Conservation (phyloP, 1,140 invertebrate species). For the Drosophila murphyi region DNA sequence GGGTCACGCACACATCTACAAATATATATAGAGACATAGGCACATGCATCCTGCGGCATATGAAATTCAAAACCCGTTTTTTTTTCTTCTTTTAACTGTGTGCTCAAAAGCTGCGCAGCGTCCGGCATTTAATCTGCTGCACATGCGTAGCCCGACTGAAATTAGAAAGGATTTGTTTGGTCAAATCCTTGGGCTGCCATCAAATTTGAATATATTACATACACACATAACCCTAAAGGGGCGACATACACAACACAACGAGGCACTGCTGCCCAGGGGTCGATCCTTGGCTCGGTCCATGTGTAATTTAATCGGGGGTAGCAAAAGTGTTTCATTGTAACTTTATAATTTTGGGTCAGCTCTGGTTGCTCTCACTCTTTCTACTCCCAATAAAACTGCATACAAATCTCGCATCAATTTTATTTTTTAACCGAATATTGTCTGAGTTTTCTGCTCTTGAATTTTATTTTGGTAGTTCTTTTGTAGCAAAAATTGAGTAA, state of each 20-base stretch:
- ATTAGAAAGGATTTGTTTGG: conserved; percentile 79
- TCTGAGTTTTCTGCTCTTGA: background rate
- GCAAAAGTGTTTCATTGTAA: conserved; percentile 76
- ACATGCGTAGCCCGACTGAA: conserved; percentile 61
- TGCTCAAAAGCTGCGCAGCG: conserved; percentile 62
- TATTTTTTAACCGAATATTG: conserved; percentile 53
- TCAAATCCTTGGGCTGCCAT: conserved; percentile 65
- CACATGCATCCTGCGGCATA: conserved; percentile 53
- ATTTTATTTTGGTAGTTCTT: conserved; percentile 11
- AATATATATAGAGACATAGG: conserved; percentile 1
- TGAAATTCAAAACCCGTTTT: conserved; percentile 75
- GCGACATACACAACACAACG: conserved; percentile 45
- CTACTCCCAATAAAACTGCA: conserved; percentile 30
- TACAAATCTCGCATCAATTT: conserved; percentile 70
- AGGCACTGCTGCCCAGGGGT: conserved; percentile 54
- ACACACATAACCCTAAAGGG: conserved; percentile 50
- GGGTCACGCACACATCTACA: conserved; percentile 55
- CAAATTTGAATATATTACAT: conserved; percentile 58
- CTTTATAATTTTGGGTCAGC: conserved; percentile 80
- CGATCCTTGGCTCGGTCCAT: conserved; percentile 43
- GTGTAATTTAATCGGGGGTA: conserved; percentile 68
- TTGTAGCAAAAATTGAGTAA: conserved; percentile 27
- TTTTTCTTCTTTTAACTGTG: conserved; percentile 19
- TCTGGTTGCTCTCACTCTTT: conserved; percentile 40
- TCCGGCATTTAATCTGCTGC: conserved; percentile 74